Evolutionary conservation across 1,140 invertebrate genomes (phyloP).

Genomic region (Zeugodacus cucurbitae): DNA sequence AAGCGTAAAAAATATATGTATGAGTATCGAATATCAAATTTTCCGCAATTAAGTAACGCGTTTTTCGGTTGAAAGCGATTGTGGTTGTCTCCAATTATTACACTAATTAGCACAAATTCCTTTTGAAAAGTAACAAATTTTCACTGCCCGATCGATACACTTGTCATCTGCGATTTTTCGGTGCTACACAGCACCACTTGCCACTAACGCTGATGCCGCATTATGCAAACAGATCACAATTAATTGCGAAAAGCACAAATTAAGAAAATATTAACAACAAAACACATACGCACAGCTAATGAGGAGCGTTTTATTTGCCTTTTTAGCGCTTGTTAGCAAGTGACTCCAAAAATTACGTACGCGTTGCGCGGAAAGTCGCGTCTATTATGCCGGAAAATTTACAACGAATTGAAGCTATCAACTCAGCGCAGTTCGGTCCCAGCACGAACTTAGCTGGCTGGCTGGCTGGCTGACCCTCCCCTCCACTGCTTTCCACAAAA

Average conservation of each 20-base stretch:
- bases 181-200: not conserved
- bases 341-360: not conserved
- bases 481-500: not conserved
- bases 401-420: conserved; percentile 62
- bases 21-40: not conserved
- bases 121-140: not conserved
- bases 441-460: not conserved
- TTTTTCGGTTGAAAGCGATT: not conserved
- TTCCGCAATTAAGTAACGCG: not conserved
- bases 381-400: conserved; percentile 66
- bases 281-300: not conserved
- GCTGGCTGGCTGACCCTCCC: not conserved
- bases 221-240: not conserved
- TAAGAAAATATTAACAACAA: not conserved
- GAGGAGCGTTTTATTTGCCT: not conserved
- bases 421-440: not conserved
- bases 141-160: not conserved
- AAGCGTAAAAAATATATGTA: not conserved
- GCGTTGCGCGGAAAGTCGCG: conserved; percentile 41
- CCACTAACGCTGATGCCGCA: not conserved
- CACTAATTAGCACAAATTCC: not conserved
- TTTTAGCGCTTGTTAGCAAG: not conserved
- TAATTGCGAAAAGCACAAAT: not conserved
- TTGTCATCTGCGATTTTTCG: not conserved
- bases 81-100: not conserved